Evolutionary conservation across 2,797 vertebrate species (phyloP).

Genomic region (Hafferia zeledoni): DNA sequence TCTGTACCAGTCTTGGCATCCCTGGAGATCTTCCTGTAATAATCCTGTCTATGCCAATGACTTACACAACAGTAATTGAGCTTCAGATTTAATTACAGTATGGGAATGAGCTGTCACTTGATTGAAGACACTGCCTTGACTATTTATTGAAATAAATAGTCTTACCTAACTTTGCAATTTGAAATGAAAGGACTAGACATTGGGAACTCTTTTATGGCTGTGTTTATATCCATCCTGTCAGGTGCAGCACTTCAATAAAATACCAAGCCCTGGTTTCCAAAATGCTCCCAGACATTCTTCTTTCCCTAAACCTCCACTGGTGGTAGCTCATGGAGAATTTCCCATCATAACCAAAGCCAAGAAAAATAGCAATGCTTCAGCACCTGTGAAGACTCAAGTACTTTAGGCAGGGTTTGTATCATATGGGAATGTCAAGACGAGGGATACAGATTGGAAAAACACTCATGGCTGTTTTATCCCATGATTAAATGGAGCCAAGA

Average conservation of each 20-base stretch:
- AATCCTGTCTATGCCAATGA: not conserved
- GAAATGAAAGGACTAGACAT: not conserved
- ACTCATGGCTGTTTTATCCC: not conserved
- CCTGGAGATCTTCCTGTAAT: conserved; percentile 1
- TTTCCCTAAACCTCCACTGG: not conserved
- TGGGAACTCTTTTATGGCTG: not conserved
- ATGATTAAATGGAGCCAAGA: not conserved
- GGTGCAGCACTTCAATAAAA: not conserved
- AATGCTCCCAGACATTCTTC: not conserved
- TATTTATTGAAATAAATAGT: conserved; percentile 40
- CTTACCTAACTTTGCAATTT: not conserved
- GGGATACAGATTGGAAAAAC: not conserved
- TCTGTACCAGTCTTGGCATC: not conserved
- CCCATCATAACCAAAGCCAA: not conserved
- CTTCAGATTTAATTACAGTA: conserved; percentile 60
- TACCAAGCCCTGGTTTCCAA: not conserved
- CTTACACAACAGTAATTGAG: conserved; percentile 32
- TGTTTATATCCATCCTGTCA: not conserved
- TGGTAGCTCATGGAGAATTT: not conserved
- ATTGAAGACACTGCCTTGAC: conserved; percentile 28
- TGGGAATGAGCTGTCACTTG: not conserved
- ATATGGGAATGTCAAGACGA: not conserved
- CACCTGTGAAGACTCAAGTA: not conserved
- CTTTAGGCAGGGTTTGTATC: not conserved
- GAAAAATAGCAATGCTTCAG: not conserved